Conservation (phyloP, 2,888 invertebrate genomes). For the Stratiomys singularior region DNA sequence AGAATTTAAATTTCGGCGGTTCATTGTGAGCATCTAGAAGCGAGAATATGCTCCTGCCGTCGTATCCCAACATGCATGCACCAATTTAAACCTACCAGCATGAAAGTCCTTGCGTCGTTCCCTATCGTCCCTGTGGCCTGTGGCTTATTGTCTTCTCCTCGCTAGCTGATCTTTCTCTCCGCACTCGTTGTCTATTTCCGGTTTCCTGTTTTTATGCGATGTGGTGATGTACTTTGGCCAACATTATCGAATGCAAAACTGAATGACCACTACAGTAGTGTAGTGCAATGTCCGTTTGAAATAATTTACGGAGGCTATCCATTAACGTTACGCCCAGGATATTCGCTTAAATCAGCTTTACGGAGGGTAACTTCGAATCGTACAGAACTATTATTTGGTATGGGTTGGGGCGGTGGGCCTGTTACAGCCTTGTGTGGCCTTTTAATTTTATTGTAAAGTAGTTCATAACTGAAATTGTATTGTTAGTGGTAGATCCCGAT, state of each 20-base stretch:
- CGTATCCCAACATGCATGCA: too few relatives aligned
- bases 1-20: slow-evolving; percentile 39
- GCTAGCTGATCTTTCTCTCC: not conserved
- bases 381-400: not conserved
- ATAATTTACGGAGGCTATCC: slow-evolving; percentile 50
- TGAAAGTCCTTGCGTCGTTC: not conserved
- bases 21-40: not conserved
- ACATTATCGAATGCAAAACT: slow-evolving; percentile 48
- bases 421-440: too few relatives aligned
- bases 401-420: not conserved
- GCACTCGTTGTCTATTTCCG: slow-evolving; percentile 34
- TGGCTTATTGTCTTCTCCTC: not conserved
- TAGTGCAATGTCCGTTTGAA: slow-evolving; percentile 45
- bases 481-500: too few relatives aligned
- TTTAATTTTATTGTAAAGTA: too few relatives aligned
- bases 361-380: not conserved
- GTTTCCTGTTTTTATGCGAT: slow-evolving; percentile 40
- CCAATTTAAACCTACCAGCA: not conserved
- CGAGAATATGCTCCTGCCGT: slow-evolving; percentile 21
- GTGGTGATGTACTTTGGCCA: slow-evolving; percentile 8
- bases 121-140: not conserved
- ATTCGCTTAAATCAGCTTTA: slow-evolving; percentile 45
- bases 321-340: slow-evolving; percentile 47
- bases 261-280: slow-evolving; percentile 44
- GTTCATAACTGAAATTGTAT: too few relatives aligned